Base-by-base conservation (phyloP, 2,888 invertebrate genomes). In the Machimus rusticus region DNA sequence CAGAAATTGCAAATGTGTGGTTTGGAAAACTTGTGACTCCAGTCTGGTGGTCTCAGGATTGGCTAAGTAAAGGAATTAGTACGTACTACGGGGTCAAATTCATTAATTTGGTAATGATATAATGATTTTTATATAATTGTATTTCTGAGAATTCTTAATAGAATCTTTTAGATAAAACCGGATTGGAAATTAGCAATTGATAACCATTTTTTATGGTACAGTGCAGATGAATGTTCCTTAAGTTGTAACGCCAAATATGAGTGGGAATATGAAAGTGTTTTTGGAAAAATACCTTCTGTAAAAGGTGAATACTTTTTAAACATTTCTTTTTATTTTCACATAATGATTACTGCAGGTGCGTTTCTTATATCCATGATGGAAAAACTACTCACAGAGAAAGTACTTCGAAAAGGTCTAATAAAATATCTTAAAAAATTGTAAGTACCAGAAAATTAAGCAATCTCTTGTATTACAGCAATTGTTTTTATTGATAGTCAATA, bases 1-100 rank as follows among this genome's bases (percentile, higher is more conserved):
- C 95, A 89, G 95, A 95, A 90, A 94, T 95, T 86, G 93, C 93
- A 0, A 97, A 98, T 91, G 95, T 95, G 93, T 97, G 97, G 97
- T 96, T 97, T 90, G 97, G 97, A 0, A 95, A 96, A 90, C 94
- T 95, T 89, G 95, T 96, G 0, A 95, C 95, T 0, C 95, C 95
- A 0, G 92, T 93, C 31, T 96, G 96, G 93, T 96, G 94, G 94
- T 93, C 90, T 89, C 93, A 76, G 94, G 95, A 91, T 94, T 96
- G 89, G 94, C 91, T 96, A 85, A 94, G 94, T 12, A 96, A 96
- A 91, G 93, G 92, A 0, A 96, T 96, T 89, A 96, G 96, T 0
- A 94, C 94, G 90, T 96, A 95, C 91, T 96, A 96, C 90, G 34
- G 97, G 0, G 8, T 19, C 14, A 43, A 43, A 12, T 43, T 43